Base-by-base conservation (phyloP, 2,797 vertebrate genomes). In the Sphaeramia orbicularis region DNA sequence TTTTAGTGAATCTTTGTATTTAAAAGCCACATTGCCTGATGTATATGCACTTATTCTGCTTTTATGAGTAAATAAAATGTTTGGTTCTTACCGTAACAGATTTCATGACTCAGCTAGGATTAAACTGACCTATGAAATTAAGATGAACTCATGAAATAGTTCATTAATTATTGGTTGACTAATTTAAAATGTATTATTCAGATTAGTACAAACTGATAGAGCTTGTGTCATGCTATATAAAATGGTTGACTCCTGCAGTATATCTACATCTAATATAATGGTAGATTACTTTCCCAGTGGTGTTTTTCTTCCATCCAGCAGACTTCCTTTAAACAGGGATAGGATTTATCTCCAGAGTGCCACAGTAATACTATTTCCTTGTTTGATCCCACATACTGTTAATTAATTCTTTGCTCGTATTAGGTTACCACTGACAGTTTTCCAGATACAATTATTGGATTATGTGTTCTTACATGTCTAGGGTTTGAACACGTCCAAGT, bases 371-470 rank as follows among this genome's bases (percentile, higher is more conserved):
- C 10, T 40, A 37, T 62, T 74, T 57, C 50, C 52, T 47, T 0
- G n/a, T 76, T 75, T 74, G 64, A 80, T 75, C 65, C 52, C 64
- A 52, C 12, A 14, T n/a, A 54, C 8, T 12, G 19, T 54, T 61
- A 80, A 74, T 86, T 80, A 60, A 81, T 74, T 75, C 37, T 65
- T 67, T 14, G 2, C 66, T 30, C 10, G 43, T 57, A 76, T 75
- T 11, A 3, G 55, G 76, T 84, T 66, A 74, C 58, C 58, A 45
- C 52, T 75, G 66, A 59, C 61, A 57, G 56, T 19, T 54, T 63
- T 64, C 65, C 59, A 74, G 49, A 77, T 74, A 19, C 65, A 61
- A 76, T 83, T 62, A 69, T 70, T 72, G 48, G 42, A 82, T 78
- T 69, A 82, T 32, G 15, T 27, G 13, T 51, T 77, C 30, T 76